Percentiles rank a stretch among this genome's conserved stretches.
Evolutionary conservation across 2,888 invertebrate genomes (phyloP).

Genomic region (Carabus problematicus): DNA sequence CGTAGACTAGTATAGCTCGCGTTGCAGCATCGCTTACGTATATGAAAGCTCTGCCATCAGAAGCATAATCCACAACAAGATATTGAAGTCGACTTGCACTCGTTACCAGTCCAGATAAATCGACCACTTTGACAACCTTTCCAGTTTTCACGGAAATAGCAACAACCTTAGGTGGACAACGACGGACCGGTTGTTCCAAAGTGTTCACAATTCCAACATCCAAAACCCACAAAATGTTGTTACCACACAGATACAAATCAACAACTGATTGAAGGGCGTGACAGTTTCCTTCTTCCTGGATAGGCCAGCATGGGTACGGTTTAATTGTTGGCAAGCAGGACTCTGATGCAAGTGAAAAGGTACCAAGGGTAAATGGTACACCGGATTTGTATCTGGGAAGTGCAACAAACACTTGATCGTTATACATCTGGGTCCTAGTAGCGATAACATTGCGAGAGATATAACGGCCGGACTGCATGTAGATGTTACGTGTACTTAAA

Average conservation of each 20-base stretch:
- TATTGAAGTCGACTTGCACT: slow-evolving; percentile 65
- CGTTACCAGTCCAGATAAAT: slow-evolving; percentile 62
- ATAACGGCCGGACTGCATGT: slow-evolving; percentile 65
- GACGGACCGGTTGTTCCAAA: slow-evolving; percentile 64
- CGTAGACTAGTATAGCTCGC: slow-evolving; percentile 62
- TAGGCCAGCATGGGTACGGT: slow-evolving; percentile 73
- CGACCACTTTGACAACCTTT: slow-evolving; percentile 66
- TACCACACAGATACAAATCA: slow-evolving; percentile 68
- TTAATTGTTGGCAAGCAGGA: slow-evolving; percentile 62
- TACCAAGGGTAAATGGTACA: slow-evolving; percentile 67
- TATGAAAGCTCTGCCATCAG: slow-evolving; percentile 60
- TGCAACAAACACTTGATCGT: slow-evolving; percentile 66
- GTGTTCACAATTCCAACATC: slow-evolving; percentile 69
- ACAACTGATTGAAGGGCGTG: slow-evolving; percentile 74
- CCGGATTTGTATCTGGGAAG: slow-evolving; percentile 68
- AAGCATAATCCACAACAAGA: slow-evolving; percentile 65
- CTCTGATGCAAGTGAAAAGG: slow-evolving; percentile 61
- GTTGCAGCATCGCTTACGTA: slow-evolving; percentile 62
- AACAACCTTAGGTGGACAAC: slow-evolving; percentile 68
- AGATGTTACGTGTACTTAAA: slow-evolving; percentile 65
- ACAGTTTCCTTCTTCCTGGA: slow-evolving; percentile 75
- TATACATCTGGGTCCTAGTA: slow-evolving; percentile 67
- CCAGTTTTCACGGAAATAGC: slow-evolving; percentile 65
- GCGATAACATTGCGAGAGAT: slow-evolving; percentile 67
- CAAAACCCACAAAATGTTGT: slow-evolving; percentile 67